These are phyloP conservation scores for Drosophila ambigua DNA, from an alignment of 1,140 invertebrate genomes.

Conservation along the genomic window DNA sequence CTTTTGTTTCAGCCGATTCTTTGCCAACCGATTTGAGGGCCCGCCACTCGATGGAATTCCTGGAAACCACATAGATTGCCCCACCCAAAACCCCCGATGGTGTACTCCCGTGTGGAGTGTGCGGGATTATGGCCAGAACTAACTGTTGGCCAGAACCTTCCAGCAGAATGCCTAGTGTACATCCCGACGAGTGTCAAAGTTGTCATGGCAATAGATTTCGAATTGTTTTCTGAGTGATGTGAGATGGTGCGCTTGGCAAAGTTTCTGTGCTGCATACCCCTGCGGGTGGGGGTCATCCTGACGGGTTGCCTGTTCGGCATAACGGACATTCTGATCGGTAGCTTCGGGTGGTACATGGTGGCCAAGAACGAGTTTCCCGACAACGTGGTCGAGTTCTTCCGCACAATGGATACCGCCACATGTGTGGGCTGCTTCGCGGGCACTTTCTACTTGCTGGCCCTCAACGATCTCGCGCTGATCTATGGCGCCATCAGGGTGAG, in stretches of 20 bases:
- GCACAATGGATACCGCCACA: conserved; percentile 9
- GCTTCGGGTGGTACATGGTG: conserved; percentile 9
- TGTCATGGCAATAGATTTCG: no score
- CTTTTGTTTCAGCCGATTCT: conserved; percentile 8
- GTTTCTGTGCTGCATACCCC: conserved; percentile 24
- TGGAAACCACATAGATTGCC: no score
- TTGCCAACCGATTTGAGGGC: conserved; percentile 48
- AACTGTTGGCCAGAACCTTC: conserved; percentile 3
- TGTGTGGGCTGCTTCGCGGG: conserved; percentile 15
- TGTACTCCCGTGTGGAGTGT: conserved; percentile 21
- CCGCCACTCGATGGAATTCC: conserved; percentile 42
- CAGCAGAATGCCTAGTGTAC: no score
- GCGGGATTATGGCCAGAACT: conserved; percentile 35
- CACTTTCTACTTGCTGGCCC: conserved; percentile 7
- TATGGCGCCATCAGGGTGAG: conserved; percentile 22
- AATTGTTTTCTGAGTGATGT: no score
- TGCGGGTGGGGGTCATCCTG: conserved; percentile 9
- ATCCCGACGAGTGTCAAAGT: no score
- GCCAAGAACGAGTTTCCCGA: conserved; percentile 7
- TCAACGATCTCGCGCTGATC: conserved; percentile 13
- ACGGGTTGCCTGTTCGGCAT: conserved; percentile 20
- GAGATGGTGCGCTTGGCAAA: conserved; percentile 19
- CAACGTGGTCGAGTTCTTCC: conserved; percentile 13
- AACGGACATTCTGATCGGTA: conserved; percentile 3
- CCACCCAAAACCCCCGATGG: no score